phyloP scores from a whole-genome alignment of 2,888 invertebrate species.

The Papilio protenor region DNA sequence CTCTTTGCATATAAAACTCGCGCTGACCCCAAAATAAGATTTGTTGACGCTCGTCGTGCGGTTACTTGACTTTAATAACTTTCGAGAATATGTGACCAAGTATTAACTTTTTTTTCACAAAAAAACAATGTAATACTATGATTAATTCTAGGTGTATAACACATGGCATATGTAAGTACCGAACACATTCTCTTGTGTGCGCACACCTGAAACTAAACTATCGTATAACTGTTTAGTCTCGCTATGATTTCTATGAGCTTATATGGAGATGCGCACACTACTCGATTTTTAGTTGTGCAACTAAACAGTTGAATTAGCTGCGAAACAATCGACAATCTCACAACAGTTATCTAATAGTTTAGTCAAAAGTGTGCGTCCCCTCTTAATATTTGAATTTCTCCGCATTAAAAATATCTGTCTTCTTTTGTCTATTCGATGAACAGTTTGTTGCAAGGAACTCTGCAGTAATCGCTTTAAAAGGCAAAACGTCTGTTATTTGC shows the following conservation, averaged over 20 bases:
- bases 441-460: neutral
- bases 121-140: neutral
- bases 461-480: neutral
- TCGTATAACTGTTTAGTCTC: no score
- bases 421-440: neutral
- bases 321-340: no score
- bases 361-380: no score
- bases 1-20: slow-evolving; percentile 25
- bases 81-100: neutral
- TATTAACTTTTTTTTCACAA: neutral
- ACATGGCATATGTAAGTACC: no score
- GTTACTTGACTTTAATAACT: slow-evolving; percentile 10
- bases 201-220: no score
- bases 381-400: neutral
- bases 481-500: slow-evolving; percentile 16
- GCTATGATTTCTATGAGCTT: no score
- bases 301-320: no score
- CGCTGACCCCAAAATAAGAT: slow-evolving; percentile 27
- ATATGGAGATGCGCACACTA: no score
- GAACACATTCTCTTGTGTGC: no score
- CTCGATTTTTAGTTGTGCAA: no score
- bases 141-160: no score
- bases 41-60: slow-evolving; percentile 12
- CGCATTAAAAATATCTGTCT: neutral
- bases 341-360: no score